Base-by-base conservation (phyloP, 2,797 vertebrate species). In the Bradypus variegatus region DNA sequence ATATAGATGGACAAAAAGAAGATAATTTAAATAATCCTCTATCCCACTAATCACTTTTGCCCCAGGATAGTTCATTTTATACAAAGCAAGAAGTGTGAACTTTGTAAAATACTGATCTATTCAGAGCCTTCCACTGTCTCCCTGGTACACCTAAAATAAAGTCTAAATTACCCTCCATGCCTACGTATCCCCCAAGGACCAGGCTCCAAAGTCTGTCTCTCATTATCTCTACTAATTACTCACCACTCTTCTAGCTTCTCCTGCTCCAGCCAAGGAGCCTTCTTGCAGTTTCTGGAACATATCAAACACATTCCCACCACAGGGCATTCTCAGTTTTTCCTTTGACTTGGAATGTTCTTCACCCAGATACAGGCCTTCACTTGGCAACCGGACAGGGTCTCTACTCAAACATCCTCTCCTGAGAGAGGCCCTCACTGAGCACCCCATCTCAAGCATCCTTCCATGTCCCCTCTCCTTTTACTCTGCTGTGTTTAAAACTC, bases 21-120 rank as follows among this genome's bases (percentile, higher is more conserved):
- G 14, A 16, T 48, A 16, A 89, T 72, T 75, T 75, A 79, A 91
- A 62, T 80, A 73, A 89, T 36, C 1, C 21, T 58, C 69, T 79
- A 72, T 45, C 55, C 21, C 23, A 62, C 50, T 80, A 78, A 84
- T 45, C 70, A 45, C 60, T 60, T 87, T 72, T 48, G 7, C 8
- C 25, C 16, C 27, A 90, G 14, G 31, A 16, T 5, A 77, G 53
- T 31, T 31, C 38, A 84, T 77, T 80, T 90, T 60, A 85, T 62
- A 50, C 11, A 67, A 29, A 80, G 62, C 27, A 87, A 88, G n/a
- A 75, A 73, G 64, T 79, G 25, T 65, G 16, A 76, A 67, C 27
- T 87, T 88, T 88, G 81, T 82, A 64, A 92, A 83, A 55, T 90
- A 36, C 36, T 91, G n/a, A 76, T 79, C 60, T 90, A 6, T 33